phyloP scores from a whole-genome alignment of 2,113 vertebrate species.

The Peromyscus leucopus region DNA sequence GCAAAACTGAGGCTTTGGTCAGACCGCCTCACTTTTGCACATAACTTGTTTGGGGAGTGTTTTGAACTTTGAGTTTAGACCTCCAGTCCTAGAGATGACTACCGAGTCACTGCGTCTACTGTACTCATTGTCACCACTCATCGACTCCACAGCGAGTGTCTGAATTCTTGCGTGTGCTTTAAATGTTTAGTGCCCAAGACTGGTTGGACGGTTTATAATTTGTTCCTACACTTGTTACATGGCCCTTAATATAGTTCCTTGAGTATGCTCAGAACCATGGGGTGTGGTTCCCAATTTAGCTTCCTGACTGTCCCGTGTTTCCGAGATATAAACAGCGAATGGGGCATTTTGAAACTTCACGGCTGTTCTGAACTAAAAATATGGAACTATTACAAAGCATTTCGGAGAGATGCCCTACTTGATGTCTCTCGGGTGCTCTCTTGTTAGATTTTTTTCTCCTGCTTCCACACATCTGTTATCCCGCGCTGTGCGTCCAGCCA shows the following conservation, averaged over 20 bases:
- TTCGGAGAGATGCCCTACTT: neutral
- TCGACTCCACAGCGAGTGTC: neutral
- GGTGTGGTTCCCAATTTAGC: constrained; percentile 71
- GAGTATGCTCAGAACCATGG: constrained; percentile 40
- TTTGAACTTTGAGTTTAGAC: neutral
- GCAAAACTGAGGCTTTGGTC: neutral
- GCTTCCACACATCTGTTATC: neutral
- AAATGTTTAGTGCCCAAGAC: neutral
- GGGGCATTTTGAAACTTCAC: constrained; percentile 71
- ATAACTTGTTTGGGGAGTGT: constrained; percentile 15
- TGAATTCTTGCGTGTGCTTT: neutral
- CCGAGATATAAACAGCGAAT: constrained; percentile 74
- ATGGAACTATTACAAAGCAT: constrained; percentile 35
- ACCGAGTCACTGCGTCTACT: neutral
- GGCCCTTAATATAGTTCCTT: constrained; percentile 68
- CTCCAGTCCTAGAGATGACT: neutral
- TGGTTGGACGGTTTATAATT: neutral
- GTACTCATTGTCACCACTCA: neutral
- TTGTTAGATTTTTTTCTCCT: neutral
- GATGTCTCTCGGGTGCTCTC: neutral
- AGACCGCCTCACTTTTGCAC: neutral
- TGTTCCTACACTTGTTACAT: constrained; percentile 30
- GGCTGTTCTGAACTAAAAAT: constrained; percentile 74
- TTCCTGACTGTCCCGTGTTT: constrained; percentile 59
- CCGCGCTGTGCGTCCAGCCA: neutral